phyloP scores from a whole-genome alignment of 2,888 invertebrate genomes.

The Lasiommata megera region DNA sequence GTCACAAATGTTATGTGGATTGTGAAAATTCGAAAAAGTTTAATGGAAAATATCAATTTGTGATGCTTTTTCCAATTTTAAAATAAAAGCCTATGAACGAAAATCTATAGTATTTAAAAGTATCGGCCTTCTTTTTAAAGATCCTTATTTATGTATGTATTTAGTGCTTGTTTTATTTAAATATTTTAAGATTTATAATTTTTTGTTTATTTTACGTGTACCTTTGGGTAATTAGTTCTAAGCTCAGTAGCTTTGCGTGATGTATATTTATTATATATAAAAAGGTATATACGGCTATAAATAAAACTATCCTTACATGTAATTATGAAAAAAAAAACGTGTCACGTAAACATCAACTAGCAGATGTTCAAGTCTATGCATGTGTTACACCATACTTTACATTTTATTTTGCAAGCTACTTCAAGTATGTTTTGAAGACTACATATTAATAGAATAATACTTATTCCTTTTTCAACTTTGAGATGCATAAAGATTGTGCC shows the following conservation, averaged over 20 bases:
- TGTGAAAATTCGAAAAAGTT: too few relatives aligned
- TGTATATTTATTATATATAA: too few relatives aligned
- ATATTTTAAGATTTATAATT: too few relatives aligned
- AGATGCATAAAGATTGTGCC: too few relatives aligned
- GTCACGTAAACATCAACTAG: slow-evolving; percentile 1
- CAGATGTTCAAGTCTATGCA: slow-evolving; percentile 3
- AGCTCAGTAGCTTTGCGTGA: too few relatives aligned
- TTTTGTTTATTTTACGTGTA: background rate
- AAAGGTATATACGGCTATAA: too few relatives aligned
- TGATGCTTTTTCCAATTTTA: background rate
- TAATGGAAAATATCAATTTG: too few relatives aligned
- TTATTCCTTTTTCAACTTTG: too few relatives aligned
- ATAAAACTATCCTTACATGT: background rate
- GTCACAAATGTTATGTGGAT: too few relatives aligned
- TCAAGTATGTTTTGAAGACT: too few relatives aligned
- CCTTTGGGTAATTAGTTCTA: too few relatives aligned
- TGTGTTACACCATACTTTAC: background rate
- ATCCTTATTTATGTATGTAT: background rate
- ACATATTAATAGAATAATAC: too few relatives aligned
- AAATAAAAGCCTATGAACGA: background rate
- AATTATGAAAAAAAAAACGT: background rate
- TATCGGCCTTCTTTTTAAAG: background rate
- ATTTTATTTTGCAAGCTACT: background rate
- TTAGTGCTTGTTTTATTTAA: background rate
- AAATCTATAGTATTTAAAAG: background rate